Evolutionary conservation across 2,797 vertebrate genomes (phyloP).

Genomic region (Etheostoma nigrum): DNA sequence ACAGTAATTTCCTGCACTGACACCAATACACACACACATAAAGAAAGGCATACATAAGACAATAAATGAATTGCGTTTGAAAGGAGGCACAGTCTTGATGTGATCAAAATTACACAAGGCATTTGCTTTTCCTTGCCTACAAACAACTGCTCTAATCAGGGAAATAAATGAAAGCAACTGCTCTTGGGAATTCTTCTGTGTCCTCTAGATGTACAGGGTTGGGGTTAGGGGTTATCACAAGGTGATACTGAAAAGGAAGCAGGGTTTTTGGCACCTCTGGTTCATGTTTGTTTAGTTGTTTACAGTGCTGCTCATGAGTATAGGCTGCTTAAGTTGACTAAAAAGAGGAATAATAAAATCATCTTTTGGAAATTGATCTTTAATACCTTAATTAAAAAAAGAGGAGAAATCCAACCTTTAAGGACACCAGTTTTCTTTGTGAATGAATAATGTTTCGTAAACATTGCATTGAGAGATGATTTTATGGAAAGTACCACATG

Average conservation of each 20-base stretch:
- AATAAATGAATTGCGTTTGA: slow-evolving; percentile 7
- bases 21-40: slow-evolving; percentile 16
- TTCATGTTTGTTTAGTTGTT: slow-evolving; percentile 35
- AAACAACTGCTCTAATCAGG: slow-evolving; percentile 12
- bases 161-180: slow-evolving; percentile 13
- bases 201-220: slow-evolving; percentile 18
- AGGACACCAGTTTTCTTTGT: no score
- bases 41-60: background rate
- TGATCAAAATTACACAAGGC: slow-evolving; percentile 27
- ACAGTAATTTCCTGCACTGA: slow-evolving; percentile 23
- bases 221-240: background rate
- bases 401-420: no score
- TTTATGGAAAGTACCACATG: no score
- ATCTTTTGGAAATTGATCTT: no score
- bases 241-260: slow-evolving; percentile 25
- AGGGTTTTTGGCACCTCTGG: slow-evolving; percentile 39
- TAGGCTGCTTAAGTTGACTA: no score
- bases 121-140: slow-evolving; percentile 23
- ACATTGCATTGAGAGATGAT: no score
- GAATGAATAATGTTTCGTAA: no score
- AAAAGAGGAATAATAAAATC: no score
- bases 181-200: slow-evolving; percentile 14
- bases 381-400: no score
- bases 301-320: background rate
- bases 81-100: slow-evolving; percentile 19